Conservation (phyloP, 92 coral and sea anemone genomes). For the Zoanthus gigantus region DNA sequence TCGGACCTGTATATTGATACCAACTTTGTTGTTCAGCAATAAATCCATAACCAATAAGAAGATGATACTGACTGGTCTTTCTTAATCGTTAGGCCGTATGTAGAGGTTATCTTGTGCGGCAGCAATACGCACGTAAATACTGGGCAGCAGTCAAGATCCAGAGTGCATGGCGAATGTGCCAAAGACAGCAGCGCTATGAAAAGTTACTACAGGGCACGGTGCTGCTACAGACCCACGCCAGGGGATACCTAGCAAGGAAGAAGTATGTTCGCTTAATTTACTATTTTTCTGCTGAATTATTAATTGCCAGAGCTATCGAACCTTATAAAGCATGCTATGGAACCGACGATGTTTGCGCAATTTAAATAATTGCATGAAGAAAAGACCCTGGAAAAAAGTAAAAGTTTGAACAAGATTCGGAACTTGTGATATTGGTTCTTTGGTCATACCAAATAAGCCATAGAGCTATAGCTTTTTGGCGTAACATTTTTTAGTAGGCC, state of each 20-base stretch:
- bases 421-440: too few species aligned
- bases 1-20: not conserved
- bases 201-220: slow-evolving; percentile 62
- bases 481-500: too few species aligned
- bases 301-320: not conserved
- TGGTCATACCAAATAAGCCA: too few species aligned
- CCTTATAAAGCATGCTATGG: not conserved
- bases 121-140: slow-evolving; percentile 62
- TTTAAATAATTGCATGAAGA: too few species aligned
- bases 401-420: too few species aligned
- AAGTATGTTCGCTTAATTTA: slow-evolving; percentile 53
- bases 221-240: slow-evolving; percentile 68
- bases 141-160: slow-evolving; percentile 89
- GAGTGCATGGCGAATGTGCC: slow-evolving; percentile 85
- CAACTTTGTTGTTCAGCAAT: not conserved
- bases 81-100: slow-evolving; percentile 62
- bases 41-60: not conserved
- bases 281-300: not conserved
- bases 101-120: slow-evolving; percentile 81
- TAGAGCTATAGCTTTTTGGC: too few species aligned
- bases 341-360: too few species aligned
- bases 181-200: slow-evolving; percentile 72
- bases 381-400: too few species aligned
- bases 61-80: not conserved
- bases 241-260: slow-evolving; percentile 78